phyloP scores from a whole-genome alignment of 2,888 invertebrate genomes.

The Protonemura montana region DNA sequence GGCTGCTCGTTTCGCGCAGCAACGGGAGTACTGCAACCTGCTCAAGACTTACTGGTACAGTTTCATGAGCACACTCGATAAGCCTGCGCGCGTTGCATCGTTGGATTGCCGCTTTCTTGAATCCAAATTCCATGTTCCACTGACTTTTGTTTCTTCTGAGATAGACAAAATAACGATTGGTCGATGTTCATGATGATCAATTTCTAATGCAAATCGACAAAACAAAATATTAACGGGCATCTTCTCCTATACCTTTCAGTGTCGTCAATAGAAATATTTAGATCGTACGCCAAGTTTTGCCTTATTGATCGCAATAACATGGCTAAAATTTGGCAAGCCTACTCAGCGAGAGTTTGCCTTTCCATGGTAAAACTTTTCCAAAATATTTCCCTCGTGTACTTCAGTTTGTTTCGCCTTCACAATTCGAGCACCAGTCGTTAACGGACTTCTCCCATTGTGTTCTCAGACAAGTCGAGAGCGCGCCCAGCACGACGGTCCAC shows the following conservation, averaged over 20 bases:
- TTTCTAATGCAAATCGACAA: too few species aligned
- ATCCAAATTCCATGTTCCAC: not conserved
- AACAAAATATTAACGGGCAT: too few species aligned
- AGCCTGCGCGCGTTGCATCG: not conserved
- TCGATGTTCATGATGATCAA: too few species aligned
- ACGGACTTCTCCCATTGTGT: conserved; percentile 13
- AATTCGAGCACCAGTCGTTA: not conserved
- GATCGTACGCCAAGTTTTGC: too few species aligned
- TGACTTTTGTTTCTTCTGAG: not conserved
- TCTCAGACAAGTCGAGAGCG: conserved; percentile 44
- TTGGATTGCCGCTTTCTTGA: not conserved
- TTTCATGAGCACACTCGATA: not conserved
- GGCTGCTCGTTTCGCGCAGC: not conserved
- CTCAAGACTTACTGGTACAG: not conserved
- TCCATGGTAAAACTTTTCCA: too few species aligned
- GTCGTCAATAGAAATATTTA: too few species aligned
- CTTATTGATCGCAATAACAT: too few species aligned
- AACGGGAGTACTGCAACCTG: not conserved
- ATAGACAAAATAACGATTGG: too few species aligned
- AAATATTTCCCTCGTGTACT: too few species aligned
- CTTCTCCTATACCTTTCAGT: too few species aligned
- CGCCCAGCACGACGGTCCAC: conserved; percentile 48
- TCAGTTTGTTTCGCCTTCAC: not conserved
- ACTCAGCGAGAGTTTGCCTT: too few species aligned
- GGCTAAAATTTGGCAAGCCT: too few species aligned